Percentiles rank a stretch among this genome's conserved stretches.
These are phyloP conservation scores for Vultur gryphus DNA, from an alignment of 2,797 vertebrate species.

Conservation along the genomic window DNA sequence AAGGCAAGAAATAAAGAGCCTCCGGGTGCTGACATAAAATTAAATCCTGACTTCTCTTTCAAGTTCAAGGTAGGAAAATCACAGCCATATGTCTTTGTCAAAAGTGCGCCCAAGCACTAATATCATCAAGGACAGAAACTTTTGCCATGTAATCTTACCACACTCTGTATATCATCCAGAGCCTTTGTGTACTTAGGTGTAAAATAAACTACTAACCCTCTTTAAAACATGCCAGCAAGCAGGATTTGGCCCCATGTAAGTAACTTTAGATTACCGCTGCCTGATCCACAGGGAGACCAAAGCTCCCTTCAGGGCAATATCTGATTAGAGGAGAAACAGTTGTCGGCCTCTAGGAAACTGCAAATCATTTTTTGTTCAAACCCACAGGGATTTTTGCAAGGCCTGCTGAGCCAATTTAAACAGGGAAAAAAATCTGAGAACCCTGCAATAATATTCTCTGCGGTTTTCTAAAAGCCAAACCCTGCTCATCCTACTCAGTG, in stretches of 20 bases:
- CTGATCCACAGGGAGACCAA: slow-evolving; percentile 18
- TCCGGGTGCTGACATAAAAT: slow-evolving; percentile 59
- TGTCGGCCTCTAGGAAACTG: slow-evolving; percentile 4
- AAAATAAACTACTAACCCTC: not conserved
- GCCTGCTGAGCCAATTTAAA: slow-evolving; percentile 47
- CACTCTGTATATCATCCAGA: not conserved
- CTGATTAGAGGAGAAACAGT: slow-evolving; percentile 43
- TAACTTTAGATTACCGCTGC: slow-evolving; percentile 19
- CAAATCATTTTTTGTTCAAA: slow-evolving; percentile 46
- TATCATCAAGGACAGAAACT: slow-evolving; percentile 34
- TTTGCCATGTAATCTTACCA: slow-evolving; percentile 8
- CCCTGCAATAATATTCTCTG: not conserved
- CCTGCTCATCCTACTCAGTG: not conserved
- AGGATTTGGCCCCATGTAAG: slow-evolving; percentile 20
- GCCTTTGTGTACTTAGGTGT: not conserved
- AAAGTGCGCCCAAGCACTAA: slow-evolving; percentile 38
- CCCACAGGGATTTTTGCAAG: slow-evolving; percentile 22
- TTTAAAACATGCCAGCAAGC: not conserved
- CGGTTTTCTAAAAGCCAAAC: not conserved
- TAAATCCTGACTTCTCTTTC: slow-evolving; percentile 60
- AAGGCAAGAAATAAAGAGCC: slow-evolving; percentile 64
- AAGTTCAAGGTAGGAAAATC: slow-evolving; percentile 67
- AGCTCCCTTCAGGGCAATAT: slow-evolving; percentile 25
- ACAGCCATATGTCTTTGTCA: slow-evolving; percentile 50
- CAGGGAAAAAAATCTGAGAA: not conserved